phyloP scores from a whole-genome alignment of 2,797 vertebrate genomes.

The Takifugu rubripes region DNA sequence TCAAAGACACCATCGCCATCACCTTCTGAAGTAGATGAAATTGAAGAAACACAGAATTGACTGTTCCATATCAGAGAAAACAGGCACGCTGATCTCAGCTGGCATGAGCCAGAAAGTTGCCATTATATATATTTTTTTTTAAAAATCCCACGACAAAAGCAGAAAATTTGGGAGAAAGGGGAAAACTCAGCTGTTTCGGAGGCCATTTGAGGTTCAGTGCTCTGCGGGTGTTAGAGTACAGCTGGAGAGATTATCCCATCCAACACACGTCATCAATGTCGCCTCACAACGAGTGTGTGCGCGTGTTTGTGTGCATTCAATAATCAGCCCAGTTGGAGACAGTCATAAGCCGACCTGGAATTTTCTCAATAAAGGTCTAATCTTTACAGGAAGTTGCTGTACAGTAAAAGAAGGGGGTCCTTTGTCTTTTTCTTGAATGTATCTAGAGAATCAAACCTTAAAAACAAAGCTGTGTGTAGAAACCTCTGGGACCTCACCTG shows the following conservation, averaged over 20 bases:
- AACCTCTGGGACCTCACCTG: too few relatives aligned
- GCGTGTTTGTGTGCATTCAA: conserved; percentile 55
- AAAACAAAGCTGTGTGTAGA: not conserved
- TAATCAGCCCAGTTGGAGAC: conserved; percentile 70
- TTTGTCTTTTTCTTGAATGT: conserved; percentile 23
- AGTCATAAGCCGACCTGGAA: conserved; percentile 84
- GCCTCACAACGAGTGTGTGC: conserved; percentile 50
- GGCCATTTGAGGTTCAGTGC: conserved; percentile 54
- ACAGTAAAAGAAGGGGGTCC: conserved; percentile 46
- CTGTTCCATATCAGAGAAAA: too few relatives aligned
- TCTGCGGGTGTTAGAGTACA: conserved; percentile 61
- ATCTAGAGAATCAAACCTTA: conserved; percentile 4
- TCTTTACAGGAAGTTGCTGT: conserved; percentile 74
- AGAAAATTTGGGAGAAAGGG: conserved; percentile 26
- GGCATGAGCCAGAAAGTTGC: too few relatives aligned
- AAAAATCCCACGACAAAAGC: not conserved
- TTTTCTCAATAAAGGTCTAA: conserved; percentile 86
- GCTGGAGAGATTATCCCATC: conserved; percentile 70
- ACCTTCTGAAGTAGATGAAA: not conserved
- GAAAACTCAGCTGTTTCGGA: not conserved
- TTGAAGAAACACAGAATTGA: too few relatives aligned
- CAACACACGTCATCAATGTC: conserved; percentile 71
- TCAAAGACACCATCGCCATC: conserved; percentile 2
- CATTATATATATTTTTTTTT: too few relatives aligned
- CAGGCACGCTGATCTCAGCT: not conserved